phyloP scores from a whole-genome alignment of 1,140 invertebrate species.

The Apis laboriosa region DNA sequence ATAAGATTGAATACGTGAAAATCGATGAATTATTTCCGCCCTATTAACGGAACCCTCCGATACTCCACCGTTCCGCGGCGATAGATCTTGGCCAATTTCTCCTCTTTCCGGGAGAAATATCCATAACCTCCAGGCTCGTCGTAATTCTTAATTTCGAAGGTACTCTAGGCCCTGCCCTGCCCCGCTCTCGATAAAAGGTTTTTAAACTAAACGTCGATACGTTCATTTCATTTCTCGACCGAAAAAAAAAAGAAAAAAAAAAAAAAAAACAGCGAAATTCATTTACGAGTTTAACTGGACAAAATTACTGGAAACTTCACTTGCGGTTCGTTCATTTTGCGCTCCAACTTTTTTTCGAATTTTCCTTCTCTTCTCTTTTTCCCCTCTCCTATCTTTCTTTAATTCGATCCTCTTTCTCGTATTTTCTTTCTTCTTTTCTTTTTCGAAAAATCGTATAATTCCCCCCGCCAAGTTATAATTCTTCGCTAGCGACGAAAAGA shows the following conservation, averaged over 20 bases:
- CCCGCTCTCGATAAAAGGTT: conserved; percentile 19
- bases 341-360: neutral
- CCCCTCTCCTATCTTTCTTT: too few species aligned
- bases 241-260: neutral
- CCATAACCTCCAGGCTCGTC: conserved; percentile 18
- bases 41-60: conserved; percentile 36
- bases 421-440: too few species aligned
- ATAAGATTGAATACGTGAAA: conserved; percentile 9
- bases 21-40: conserved; percentile 42
- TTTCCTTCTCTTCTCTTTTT: too few species aligned
- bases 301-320: neutral
- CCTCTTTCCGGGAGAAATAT: neutral
- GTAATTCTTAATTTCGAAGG: conserved; percentile 41
- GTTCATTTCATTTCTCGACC: neutral
- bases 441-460: neutral
- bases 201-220: conserved; percentile 42
- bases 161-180: neutral
- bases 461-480: neutral
- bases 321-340: neutral
- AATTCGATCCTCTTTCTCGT: too few species aligned
- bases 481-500: neutral
- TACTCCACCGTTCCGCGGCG: conserved; percentile 5
- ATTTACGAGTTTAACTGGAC: conserved; percentile 9
- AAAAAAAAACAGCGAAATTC: neutral
- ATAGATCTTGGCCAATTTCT: conserved; percentile 16